Conservation (phyloP, 2,113 vertebrate species). For the Alosa alosa region DNA sequence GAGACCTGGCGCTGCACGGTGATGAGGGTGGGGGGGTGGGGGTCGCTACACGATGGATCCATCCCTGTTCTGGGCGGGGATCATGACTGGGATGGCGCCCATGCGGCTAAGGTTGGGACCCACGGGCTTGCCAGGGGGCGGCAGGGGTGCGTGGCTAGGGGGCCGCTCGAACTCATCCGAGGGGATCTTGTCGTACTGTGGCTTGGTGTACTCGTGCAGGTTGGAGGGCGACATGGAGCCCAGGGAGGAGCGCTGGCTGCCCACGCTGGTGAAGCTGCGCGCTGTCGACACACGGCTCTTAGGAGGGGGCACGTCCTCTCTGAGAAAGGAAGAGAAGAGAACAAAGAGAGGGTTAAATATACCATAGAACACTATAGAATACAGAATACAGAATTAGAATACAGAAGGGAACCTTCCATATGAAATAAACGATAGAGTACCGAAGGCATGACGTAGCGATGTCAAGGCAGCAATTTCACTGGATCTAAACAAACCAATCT, state of each 20-base stretch:
- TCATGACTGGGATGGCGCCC: slow-evolving; percentile 96
- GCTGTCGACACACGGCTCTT: slow-evolving; percentile 93
- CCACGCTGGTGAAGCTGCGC: slow-evolving; percentile 84
- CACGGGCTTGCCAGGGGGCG: slow-evolving; percentile 80
- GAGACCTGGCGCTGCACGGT: background rate
- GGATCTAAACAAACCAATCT: too few species aligned
- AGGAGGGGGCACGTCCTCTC: slow-evolving; percentile 94
- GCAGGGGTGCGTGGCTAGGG: slow-evolving; percentile 74
- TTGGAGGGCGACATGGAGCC: slow-evolving; percentile 98
- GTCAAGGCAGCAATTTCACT: too few species aligned
- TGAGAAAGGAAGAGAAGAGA: slow-evolving; percentile 50
- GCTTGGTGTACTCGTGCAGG: slow-evolving; percentile 89
- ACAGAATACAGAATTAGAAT: background rate
- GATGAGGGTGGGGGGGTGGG: background rate
- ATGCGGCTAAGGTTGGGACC: slow-evolving; percentile 96
- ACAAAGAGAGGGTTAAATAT: slow-evolving; percentile 15
- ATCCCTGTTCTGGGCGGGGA: slow-evolving; percentile 94
- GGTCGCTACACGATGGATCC: slow-evolving; percentile 88
- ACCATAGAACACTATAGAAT: background rate
- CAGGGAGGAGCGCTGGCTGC: slow-evolving; percentile 93
- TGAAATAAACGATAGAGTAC: too few species aligned
- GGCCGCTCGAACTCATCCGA: slow-evolving; percentile 85
- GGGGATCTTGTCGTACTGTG: slow-evolving; percentile 89
- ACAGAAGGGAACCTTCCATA: too few species aligned
- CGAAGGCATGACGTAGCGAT: too few species aligned